phyloP scores from a whole-genome alignment of 2,797 vertebrate genomes.

The Galaxias olidus region DNA sequence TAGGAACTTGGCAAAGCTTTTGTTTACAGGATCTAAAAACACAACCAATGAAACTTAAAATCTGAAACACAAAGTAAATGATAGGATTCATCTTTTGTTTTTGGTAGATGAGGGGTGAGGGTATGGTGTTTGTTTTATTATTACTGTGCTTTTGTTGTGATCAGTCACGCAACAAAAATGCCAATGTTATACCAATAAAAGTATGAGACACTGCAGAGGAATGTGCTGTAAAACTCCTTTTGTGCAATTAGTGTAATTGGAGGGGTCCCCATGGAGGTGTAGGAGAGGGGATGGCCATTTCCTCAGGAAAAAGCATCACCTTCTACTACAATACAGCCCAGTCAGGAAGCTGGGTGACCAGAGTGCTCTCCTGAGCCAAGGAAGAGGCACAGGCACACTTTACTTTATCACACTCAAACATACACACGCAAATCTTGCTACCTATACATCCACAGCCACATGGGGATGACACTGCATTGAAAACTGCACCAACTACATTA shows the following conservation, averaged over 20 bases:
- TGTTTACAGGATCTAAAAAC: too few species aligned
- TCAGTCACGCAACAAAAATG: too few species aligned
- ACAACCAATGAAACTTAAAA: too few species aligned
- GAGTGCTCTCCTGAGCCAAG: constrained; percentile 73
- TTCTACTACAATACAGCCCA: constrained; percentile 74
- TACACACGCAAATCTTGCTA: constrained; percentile 42
- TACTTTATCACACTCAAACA: constrained; percentile 25
- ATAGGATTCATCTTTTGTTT: too few species aligned
- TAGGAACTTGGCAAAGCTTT: too few species aligned
- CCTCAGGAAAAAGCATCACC: constrained; percentile 83
- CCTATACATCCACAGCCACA: constrained; percentile 47
- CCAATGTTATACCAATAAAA: too few species aligned
- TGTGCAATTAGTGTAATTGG: constrained; percentile 52
- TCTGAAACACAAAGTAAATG: too few species aligned
- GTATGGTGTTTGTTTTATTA: too few species aligned
- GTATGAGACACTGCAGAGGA: constrained; percentile 24
- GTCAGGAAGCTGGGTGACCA: constrained; percentile 68
- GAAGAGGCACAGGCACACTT: constrained; percentile 53
- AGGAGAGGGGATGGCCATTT: constrained; percentile 68
- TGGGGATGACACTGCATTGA: constrained; percentile 74
- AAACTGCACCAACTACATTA: constrained; percentile 47
- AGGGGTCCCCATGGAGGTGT: constrained; percentile 18
- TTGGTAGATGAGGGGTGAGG: too few species aligned
- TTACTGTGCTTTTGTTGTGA: too few species aligned
- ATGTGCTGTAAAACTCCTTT: constrained; percentile 19